Evolutionary conservation across 1,140 invertebrate genomes (phyloP).

Genomic region (Ceratosolen solmsi): DNA sequence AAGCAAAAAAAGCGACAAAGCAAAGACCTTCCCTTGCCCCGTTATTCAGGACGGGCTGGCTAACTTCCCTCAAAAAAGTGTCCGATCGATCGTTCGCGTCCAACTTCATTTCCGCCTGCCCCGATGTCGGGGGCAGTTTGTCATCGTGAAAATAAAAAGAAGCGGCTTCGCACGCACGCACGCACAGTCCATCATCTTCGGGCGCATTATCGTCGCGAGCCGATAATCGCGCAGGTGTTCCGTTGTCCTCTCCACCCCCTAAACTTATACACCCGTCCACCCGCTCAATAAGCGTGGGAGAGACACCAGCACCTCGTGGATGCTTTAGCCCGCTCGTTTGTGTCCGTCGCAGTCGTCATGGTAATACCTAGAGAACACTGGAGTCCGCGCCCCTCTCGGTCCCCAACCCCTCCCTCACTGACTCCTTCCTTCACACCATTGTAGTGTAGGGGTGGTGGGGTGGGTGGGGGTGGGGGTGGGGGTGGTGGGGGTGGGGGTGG

Average conservation of each 20-base stretch:
- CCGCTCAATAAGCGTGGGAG: constrained; percentile 70
- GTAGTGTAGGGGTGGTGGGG: too few relatives aligned
- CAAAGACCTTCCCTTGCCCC: background rate
- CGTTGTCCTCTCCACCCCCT: constrained; percentile 58
- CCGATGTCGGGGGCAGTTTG: background rate
- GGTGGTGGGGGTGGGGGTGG: too few relatives aligned
- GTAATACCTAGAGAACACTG: constrained; percentile 53
- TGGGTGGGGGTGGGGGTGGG: too few relatives aligned
- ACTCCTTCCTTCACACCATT: background rate
- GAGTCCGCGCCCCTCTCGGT: background rate
- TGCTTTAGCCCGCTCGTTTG: background rate
- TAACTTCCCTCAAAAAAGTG: background rate
- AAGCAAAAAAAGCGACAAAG: too few relatives aligned
- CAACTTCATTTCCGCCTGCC: constrained; percentile 15
- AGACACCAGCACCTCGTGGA: constrained; percentile 60
- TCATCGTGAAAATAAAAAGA: constrained; percentile 1
- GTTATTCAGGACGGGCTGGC: background rate
- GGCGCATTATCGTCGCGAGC: constrained; percentile 18
- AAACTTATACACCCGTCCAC: too few relatives aligned
- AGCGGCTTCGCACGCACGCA: background rate
- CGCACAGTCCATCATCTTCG: constrained; percentile 3
- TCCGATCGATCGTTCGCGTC: background rate
- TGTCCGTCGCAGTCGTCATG: constrained; percentile 58
- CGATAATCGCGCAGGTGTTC: constrained; percentile 66
- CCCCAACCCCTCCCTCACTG: background rate